phyloP scores from a whole-genome alignment of 2,797 vertebrate species.

The Sphenodon punctatus region DNA sequence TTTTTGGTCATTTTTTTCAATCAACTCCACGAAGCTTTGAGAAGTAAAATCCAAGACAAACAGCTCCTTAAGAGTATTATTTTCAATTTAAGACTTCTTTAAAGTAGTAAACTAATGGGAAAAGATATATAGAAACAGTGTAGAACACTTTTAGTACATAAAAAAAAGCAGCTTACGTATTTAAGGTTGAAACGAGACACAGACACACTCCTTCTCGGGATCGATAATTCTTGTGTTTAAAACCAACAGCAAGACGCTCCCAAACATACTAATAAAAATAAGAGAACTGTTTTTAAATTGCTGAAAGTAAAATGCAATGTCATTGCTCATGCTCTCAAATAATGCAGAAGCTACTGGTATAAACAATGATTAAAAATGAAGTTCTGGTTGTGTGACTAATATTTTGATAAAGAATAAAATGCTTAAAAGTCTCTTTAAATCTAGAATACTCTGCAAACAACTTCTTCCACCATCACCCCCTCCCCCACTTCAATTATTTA shows the following conservation, averaged over 20 bases:
- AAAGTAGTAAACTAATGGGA: slow-evolving; percentile 12
- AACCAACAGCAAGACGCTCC: slow-evolving; percentile 90
- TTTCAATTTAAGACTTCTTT: too few species aligned
- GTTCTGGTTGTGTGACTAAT: too few species aligned
- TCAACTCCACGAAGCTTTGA: not conserved
- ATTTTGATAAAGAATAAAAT: too few species aligned
- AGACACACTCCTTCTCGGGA: slow-evolving; percentile 93
- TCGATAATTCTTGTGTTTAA: slow-evolving; percentile 98
- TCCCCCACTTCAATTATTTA: not conserved
- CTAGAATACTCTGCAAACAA: not conserved
- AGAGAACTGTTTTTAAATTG: slow-evolving; percentile 52
- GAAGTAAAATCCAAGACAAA: not conserved
- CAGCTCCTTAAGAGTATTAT: too few species aligned
- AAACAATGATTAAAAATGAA: too few species aligned
- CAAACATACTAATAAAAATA: slow-evolving; percentile 86
- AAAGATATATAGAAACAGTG: not conserved
- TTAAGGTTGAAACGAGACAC: slow-evolving; percentile 90
- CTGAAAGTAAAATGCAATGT: not conserved
- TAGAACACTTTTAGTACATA: slow-evolving; percentile 8
- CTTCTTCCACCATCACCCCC: fast-evolving
- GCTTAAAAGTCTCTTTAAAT: too few species aligned
- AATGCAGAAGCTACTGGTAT: not conserved
- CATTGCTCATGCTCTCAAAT: not conserved
- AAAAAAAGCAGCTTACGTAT: slow-evolving; percentile 83
- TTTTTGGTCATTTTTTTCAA: not conserved